These are phyloP conservation scores for Cerceris rybyensis DNA, from an alignment of 2,888 invertebrate genomes.

Conservation along the genomic window DNA sequence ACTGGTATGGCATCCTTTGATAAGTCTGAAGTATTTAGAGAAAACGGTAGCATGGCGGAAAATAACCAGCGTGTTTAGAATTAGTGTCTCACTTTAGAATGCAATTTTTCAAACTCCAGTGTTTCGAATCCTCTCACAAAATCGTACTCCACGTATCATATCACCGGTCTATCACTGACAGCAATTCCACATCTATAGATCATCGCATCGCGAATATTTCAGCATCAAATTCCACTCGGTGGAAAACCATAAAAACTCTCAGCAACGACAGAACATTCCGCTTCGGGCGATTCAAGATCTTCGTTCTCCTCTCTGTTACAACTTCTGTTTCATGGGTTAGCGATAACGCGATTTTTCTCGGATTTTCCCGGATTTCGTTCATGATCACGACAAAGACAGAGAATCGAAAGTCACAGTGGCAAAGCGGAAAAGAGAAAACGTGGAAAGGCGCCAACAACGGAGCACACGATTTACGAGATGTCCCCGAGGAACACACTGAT, in stretches of 20 bases:
- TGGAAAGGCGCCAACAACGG: slow-evolving; percentile 67
- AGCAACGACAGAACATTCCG: slow-evolving; percentile 9
- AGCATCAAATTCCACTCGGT: neutral
- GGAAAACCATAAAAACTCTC: neutral
- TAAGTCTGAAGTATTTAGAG: too few species aligned
- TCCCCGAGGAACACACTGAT: slow-evolving; percentile 70
- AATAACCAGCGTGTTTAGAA: too few species aligned
- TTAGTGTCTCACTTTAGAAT: too few species aligned
- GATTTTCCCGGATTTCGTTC: slow-evolving; percentile 58
- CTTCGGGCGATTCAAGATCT: slow-evolving; percentile 21
- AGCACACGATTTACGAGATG: slow-evolving; percentile 67
- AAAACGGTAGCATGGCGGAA: too few species aligned
- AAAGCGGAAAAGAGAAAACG: slow-evolving; percentile 20
- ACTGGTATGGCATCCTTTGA: too few species aligned
- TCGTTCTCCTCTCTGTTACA: slow-evolving; percentile 17
- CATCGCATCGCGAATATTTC: too few species aligned
- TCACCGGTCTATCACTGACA: too few species aligned
- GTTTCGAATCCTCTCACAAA: too few species aligned
- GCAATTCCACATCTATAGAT: too few species aligned
- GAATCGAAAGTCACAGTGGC: slow-evolving; percentile 7
- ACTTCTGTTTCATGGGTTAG: slow-evolving; percentile 62
- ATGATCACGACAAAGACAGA: slow-evolving; percentile 6
- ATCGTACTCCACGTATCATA: too few species aligned
- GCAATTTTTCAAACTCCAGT: too few species aligned
- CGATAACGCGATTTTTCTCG: slow-evolving; percentile 66